Percentiles rank a stretch among this genome's conserved stretches.
Evolutionary conservation across 30 jellyfish, hydroid and myxozoan genomes (phyloP).

Genomic region (Rhopilema esculentum): DNA sequence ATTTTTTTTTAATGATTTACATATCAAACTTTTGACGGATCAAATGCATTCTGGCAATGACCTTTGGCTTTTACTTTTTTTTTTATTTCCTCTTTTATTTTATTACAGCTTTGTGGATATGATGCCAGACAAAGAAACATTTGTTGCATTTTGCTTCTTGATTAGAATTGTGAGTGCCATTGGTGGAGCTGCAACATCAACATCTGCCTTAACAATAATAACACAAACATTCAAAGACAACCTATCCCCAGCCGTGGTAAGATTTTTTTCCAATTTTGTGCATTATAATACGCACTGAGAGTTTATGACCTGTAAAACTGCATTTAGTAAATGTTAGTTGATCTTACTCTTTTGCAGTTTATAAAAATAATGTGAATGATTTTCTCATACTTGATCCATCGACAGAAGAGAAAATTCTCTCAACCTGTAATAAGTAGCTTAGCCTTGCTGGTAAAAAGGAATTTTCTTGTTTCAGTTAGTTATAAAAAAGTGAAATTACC

Average conservation of each 20-base stretch:
- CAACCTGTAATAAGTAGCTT: too few species aligned
- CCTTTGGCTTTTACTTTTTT: too few species aligned
- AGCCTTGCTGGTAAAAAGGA: too few species aligned
- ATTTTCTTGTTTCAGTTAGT: too few species aligned
- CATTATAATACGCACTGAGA: background rate
- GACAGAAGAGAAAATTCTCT: too few species aligned
- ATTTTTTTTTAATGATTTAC: too few species aligned
- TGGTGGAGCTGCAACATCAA: constrained; percentile 84
- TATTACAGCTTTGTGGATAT: constrained; percentile 69
- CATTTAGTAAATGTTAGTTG: background rate
- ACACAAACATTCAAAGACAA: constrained; percentile 72
- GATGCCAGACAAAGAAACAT: constrained; percentile 62
- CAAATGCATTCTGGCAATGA: too few species aligned
- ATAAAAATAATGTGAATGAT: too few species aligned
- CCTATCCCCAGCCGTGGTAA: constrained; percentile 85
- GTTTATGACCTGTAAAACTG: background rate
- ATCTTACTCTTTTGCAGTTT: too few species aligned
- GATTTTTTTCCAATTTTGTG: background rate
- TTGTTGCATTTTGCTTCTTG: constrained; percentile 73
- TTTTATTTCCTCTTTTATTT: background rate
- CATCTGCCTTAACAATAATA: constrained; percentile 79
- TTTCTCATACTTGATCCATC: too few species aligned
- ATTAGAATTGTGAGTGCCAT: constrained; percentile 83
- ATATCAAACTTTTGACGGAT: too few species aligned
- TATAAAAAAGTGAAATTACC: too few species aligned